These are phyloP conservation scores for Hecatera dysodea DNA, from an alignment of 2,888 invertebrate genomes.

Conservation along the genomic window DNA sequence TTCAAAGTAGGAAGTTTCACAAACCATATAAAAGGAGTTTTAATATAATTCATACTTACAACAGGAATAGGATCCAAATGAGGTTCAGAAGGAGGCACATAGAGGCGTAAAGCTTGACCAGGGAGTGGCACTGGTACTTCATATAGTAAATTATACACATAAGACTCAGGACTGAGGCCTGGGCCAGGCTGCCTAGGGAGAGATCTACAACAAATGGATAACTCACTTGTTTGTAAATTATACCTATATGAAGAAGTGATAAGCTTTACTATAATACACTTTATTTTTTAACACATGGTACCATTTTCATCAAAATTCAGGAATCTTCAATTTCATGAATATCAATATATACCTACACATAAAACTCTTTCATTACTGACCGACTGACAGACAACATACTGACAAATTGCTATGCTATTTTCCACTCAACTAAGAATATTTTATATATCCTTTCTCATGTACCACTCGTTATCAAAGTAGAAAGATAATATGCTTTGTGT, in stretches of 20 bases:
- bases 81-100: constrained; percentile 93
- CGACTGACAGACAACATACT: too few species aligned
- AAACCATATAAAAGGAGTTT: neutral
- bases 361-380: too few species aligned
- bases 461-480: neutral
- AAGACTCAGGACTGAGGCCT: constrained; percentile 96
- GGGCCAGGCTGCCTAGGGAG: constrained; percentile 94
- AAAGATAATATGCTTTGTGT: neutral
- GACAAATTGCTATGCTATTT: too few species aligned
- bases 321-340: neutral
- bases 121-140: constrained; percentile 97
- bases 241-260: neutral
- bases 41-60: constrained; percentile 78
- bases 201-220: constrained; percentile 88
- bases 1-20: neutral
- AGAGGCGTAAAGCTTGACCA: constrained; percentile 96
- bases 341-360: too few species aligned
- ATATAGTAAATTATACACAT: constrained; percentile 98
- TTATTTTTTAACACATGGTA: neutral
- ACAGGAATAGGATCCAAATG: constrained; percentile 92
- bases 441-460: neutral
- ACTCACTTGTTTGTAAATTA: neutral
- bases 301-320: neutral
- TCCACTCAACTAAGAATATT: too few species aligned
- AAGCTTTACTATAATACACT: neutral